These are phyloP conservation scores for Halichoerus grypus DNA, from an alignment of 2,113 vertebrate species.

Conservation along the genomic window DNA sequence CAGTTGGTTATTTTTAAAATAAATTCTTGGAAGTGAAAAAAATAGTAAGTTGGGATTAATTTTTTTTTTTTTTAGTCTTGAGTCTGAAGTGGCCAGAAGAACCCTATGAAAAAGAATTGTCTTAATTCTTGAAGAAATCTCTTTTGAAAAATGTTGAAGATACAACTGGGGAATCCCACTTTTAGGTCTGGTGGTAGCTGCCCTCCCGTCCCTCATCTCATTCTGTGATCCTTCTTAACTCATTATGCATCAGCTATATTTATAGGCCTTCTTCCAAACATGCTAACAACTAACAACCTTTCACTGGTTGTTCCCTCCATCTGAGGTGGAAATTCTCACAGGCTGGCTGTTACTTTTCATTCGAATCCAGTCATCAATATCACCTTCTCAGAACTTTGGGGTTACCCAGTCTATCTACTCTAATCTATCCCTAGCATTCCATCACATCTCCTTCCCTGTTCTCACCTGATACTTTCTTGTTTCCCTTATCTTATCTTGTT, in stretches of 20 bases:
- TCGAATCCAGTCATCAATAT: background rate
- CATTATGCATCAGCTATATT: background rate
- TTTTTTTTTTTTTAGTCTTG: conserved; percentile 30
- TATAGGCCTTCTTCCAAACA: background rate
- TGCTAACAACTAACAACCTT: background rate
- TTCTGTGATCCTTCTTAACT: background rate
- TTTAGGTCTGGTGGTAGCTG: background rate
- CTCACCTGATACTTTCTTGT: background rate
- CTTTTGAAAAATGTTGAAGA: conserved; percentile 5
- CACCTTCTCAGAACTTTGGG: background rate
- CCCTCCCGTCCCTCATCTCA: background rate
- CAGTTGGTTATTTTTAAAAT: conserved; percentile 37
- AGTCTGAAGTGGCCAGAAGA: conserved; percentile 34
- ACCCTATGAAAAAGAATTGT: background rate
- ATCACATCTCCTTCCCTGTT: background rate
- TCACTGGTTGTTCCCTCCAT: background rate
- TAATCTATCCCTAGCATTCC: background rate
- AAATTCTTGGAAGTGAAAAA: conserved; percentile 60
- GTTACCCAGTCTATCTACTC: background rate
- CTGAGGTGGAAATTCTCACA: background rate
- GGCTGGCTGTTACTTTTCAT: background rate
- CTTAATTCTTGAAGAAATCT: background rate
- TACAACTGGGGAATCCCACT: background rate
- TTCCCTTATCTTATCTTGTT: background rate
- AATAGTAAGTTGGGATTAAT: background rate